phyloP scores from a whole-genome alignment of 2,888 invertebrate genomes.

The Rutpela maculata region DNA sequence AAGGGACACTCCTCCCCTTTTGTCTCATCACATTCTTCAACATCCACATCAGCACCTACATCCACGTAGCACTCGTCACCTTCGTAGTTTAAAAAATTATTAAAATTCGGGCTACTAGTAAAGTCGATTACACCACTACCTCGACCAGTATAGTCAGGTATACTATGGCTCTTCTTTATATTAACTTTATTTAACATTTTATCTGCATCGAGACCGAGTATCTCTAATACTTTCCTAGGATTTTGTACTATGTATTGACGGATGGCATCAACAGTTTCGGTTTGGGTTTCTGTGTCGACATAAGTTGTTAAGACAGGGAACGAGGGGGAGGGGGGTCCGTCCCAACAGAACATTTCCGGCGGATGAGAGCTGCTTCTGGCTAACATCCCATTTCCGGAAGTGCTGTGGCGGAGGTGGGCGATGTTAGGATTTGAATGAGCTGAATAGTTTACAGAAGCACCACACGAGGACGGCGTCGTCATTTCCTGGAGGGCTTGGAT shows the following conservation, averaged over 20 bases:
- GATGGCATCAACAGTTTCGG: constrained; percentile 78
- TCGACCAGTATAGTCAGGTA: constrained; percentile 62
- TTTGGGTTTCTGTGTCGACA: constrained; percentile 77
- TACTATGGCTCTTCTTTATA: constrained; percentile 66
- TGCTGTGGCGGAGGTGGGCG: constrained; percentile 71
- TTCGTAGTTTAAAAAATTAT: constrained; percentile 36
- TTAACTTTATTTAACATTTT: constrained; percentile 66
- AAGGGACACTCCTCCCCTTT: constrained; percentile 64
- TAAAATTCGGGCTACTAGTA: constrained; percentile 40
- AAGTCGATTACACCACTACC: constrained; percentile 45
- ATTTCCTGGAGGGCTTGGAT: constrained; percentile 90
- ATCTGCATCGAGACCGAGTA: constrained; percentile 83
- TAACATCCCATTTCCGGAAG: constrained; percentile 75
- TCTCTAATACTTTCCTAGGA: constrained; percentile 83
- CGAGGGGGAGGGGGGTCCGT: constrained; percentile 70
- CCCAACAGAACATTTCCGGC: constrained; percentile 89
- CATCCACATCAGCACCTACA: constrained; percentile 54
- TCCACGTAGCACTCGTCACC: constrained; percentile 43
- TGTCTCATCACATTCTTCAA: constrained; percentile 44
- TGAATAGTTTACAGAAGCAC: constrained; percentile 76
- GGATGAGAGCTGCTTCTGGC: constrained; percentile 90
- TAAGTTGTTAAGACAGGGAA: constrained; percentile 39
- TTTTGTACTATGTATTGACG: constrained; percentile 83
- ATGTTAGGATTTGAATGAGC: constrained; percentile 89
- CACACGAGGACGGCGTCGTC: constrained; percentile 77